These are phyloP conservation scores for Drosophila burlai DNA, from an alignment of 1,140 invertebrate species.

Conservation along the genomic window DNA sequence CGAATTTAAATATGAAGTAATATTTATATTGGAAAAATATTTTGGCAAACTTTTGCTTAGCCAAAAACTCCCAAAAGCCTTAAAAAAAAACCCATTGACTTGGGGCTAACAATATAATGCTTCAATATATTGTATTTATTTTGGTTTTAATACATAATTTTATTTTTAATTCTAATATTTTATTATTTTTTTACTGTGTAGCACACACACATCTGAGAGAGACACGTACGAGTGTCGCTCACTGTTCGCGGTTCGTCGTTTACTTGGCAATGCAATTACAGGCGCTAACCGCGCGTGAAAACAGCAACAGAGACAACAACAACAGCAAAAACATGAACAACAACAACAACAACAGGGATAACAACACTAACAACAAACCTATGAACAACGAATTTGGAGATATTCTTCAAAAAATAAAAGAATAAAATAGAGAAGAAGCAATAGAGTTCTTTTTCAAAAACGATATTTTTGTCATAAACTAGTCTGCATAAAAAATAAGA, in stretches of 20 bases:
- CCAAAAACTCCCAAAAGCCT: too few relatives aligned
- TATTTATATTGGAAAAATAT: too few relatives aligned
- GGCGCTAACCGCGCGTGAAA: slow-evolving; percentile 81
- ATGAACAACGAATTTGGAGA: slow-evolving; percentile 10
- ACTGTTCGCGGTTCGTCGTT: slow-evolving; percentile 72
- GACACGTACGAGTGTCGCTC: slow-evolving; percentile 44
- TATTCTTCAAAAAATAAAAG: background rate
- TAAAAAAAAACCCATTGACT: too few relatives aligned
- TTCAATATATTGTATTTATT: too few relatives aligned
- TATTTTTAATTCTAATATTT: background rate
- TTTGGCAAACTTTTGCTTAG: too few relatives aligned
- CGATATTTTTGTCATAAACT: background rate
- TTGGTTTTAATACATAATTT: too few relatives aligned
- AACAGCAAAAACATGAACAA: slow-evolving; percentile 12
- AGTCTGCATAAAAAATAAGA: background rate
- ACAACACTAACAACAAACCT: slow-evolving; percentile 18
- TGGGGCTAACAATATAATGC: too few relatives aligned
- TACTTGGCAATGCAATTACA: slow-evolving; percentile 83
- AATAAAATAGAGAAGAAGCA: background rate
- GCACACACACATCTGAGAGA: background rate
- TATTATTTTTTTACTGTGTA: background rate
- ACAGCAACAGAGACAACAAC: slow-evolving; percentile 62
- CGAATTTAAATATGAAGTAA: too few relatives aligned
- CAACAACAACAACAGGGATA: slow-evolving; percentile 34
- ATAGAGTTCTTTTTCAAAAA: background rate